phyloP scores from a whole-genome alignment of 2,888 invertebrate species.

The Leistus spinibarbis region DNA sequence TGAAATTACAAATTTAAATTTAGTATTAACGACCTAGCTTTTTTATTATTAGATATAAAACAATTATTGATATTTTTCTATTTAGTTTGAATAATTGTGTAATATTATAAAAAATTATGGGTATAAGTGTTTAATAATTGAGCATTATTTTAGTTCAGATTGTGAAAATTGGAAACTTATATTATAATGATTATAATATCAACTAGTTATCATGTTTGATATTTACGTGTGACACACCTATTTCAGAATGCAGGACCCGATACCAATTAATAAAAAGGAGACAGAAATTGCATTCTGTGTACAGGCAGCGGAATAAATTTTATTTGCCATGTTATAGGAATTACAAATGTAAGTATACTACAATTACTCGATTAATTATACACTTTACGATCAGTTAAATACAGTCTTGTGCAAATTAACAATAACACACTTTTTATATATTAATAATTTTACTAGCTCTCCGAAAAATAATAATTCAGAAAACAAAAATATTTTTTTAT shows the following conservation, averaged over 20 bases:
- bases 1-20: too few relatives aligned
- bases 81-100: too few relatives aligned
- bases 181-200: neutral
- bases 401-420: neutral
- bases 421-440: neutral
- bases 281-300: neutral
- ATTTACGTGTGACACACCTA: neutral
- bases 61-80: too few relatives aligned
- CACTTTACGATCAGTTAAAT: neutral
- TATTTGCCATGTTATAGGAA: neutral
- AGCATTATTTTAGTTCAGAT: neutral
- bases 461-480: too few relatives aligned
- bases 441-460: too few relatives aligned
- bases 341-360: neutral
- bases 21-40: too few relatives aligned
- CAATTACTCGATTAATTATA: neutral
- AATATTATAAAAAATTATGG: too few relatives aligned
- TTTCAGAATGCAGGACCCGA: neutral
- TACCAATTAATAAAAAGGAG: neutral
- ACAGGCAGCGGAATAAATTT: neutral
- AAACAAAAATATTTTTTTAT: too few relatives aligned
- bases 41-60: too few relatives aligned
- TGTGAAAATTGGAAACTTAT: neutral
- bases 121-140: too few relatives aligned
- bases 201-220: neutral